Conservation (phyloP, 2,888 invertebrate genomes). For the Drosophila mayaguana region DNA sequence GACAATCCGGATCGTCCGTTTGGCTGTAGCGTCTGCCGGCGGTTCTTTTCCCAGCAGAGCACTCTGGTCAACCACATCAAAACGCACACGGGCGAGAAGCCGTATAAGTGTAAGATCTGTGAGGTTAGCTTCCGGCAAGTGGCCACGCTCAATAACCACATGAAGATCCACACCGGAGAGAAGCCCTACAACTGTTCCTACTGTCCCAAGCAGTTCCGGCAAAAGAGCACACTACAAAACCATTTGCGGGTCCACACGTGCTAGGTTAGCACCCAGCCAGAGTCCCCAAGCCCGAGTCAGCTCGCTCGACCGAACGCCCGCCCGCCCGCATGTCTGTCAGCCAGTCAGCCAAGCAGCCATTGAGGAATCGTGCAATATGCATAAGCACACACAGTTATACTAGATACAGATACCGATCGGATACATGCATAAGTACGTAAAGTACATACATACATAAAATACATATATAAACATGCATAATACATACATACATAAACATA, state of each 20-base stretch:
- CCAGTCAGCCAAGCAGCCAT: constrained; percentile 65
- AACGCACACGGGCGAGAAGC: constrained; percentile 83
- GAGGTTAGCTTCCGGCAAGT: constrained; percentile 82
- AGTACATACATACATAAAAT: constrained; percentile 40
- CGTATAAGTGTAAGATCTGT: constrained; percentile 83
- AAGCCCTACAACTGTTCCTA: constrained; percentile 84
- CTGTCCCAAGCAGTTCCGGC: constrained; percentile 83
- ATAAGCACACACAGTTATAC: constrained; percentile 53
- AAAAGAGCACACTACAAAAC: constrained; percentile 82
- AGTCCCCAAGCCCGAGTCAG: constrained; percentile 10
- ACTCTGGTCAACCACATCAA: constrained; percentile 82
- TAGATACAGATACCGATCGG: constrained; percentile 24
- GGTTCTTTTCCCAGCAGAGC: constrained; percentile 83
- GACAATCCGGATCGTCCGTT: constrained; percentile 82
- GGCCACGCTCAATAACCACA: constrained; percentile 82
- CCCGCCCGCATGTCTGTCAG: constrained; percentile 26
- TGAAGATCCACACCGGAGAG: constrained; percentile 83
- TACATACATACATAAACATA: constrained; percentile 48
- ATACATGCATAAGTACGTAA: constrained; percentile 27
- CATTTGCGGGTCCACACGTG: constrained; percentile 82
- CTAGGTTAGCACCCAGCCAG: constrained; percentile 49
- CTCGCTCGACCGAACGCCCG: constrained; percentile 18
- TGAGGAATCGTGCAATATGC: constrained; percentile 73
- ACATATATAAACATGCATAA: constrained; percentile 36
- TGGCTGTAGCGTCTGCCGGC: constrained; percentile 79